A percentile compares a stretch with the other conserved stretches of the same genome.
These are phyloP conservation scores for Pipistrellus nathusii DNA, from an alignment of 2,797 vertebrate genomes.

Conservation along the genomic window DNA sequence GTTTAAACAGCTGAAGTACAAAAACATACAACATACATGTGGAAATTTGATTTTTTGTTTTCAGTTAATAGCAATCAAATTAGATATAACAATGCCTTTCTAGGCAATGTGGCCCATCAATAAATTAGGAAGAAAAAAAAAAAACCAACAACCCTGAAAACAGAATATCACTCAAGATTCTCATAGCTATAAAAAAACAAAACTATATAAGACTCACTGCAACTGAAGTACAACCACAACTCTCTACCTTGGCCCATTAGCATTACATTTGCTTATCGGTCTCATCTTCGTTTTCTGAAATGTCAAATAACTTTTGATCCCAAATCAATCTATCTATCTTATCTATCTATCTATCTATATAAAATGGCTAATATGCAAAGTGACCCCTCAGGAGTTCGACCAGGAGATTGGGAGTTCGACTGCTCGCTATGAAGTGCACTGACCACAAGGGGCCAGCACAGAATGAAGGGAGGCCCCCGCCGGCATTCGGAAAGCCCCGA, in stretches of 20 bases:
- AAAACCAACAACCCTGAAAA: neutral
- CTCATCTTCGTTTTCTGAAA: constrained; percentile 39
- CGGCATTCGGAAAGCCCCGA: too few relatives aligned
- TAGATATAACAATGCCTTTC: constrained; percentile 13
- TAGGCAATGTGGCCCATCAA: neutral
- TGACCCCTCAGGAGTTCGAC: too few relatives aligned
- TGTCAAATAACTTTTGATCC: constrained; percentile 12
- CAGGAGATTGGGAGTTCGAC: too few relatives aligned
- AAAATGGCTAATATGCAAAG: too few relatives aligned
- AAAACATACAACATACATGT: neutral
- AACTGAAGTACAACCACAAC: neutral
- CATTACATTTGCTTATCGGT: neutral
- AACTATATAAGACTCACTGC: neutral
- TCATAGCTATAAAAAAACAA: neutral
- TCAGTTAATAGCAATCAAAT: constrained; percentile 7
- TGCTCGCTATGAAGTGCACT: too few relatives aligned
- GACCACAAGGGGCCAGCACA: too few relatives aligned
- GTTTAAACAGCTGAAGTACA: constrained; percentile 39
- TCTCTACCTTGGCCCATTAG: neutral
- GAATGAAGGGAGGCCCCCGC: too few relatives aligned
- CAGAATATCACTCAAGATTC: neutral
- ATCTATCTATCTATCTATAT: too few relatives aligned
- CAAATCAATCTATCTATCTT: neutral
- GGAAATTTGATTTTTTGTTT: constrained; percentile 13
- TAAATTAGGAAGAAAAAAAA: neutral